phyloP scores from a whole-genome alignment of 2,888 invertebrate species.

The Vandiemenella viatica region DNA sequence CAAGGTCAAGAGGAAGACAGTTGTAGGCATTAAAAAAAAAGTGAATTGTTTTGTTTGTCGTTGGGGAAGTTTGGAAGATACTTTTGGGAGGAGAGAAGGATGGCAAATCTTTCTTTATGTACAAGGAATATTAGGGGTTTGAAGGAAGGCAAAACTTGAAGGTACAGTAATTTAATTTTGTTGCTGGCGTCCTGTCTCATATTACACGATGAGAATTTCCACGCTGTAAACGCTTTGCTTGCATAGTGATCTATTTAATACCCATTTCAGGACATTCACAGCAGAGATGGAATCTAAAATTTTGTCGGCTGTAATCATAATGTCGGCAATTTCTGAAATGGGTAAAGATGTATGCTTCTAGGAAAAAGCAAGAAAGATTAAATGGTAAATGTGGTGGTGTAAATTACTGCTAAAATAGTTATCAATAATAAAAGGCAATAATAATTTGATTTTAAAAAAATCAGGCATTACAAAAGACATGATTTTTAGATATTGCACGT shows the following conservation, averaged over 20 bases:
- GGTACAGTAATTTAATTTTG: too few relatives aligned
- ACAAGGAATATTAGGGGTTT: conserved; percentile 3
- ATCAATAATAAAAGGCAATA: conserved; percentile 12
- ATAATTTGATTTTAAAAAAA: conserved; percentile 12
- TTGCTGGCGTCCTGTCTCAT: too few relatives aligned
- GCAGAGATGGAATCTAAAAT: too few relatives aligned
- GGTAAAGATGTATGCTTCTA: too few relatives aligned
- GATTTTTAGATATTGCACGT: conserved; percentile 17
- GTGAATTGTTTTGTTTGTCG: not conserved
- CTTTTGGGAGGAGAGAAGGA: conserved; percentile 18
- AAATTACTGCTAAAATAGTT: conserved; percentile 5
- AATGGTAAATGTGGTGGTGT: not conserved
- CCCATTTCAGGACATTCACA: too few relatives aligned
- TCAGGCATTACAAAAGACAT: conserved; percentile 17
- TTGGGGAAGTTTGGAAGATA: conserved; percentile 5
- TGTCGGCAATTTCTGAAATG: too few relatives aligned
- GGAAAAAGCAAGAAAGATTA: too few relatives aligned
- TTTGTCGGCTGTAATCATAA: too few relatives aligned
- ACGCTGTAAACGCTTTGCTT: not conserved
- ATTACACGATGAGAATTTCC: not conserved
- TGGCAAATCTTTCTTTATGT: conserved; percentile 15
- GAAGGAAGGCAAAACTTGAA: not conserved
- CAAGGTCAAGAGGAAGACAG: too few relatives aligned
- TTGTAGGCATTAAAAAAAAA: not conserved
- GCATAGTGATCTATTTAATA: not conserved